A percentile compares a stretch with the other conserved stretches of the same genome.
phyloP scores from a whole-genome alignment of 1,140 invertebrate species.

The Achroia grisella region DNA sequence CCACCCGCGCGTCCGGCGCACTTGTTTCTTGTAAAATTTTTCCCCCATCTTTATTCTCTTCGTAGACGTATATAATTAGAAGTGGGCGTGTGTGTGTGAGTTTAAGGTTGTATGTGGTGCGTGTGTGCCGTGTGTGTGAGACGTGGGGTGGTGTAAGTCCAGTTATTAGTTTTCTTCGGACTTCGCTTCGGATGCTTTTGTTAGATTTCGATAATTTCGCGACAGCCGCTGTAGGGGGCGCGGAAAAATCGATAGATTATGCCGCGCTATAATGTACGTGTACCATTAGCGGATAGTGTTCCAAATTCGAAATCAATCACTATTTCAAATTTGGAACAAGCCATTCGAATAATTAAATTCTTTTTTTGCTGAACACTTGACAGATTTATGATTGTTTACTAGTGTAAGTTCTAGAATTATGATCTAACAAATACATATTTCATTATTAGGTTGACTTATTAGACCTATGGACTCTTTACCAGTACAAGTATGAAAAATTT shows the following conservation, averaged over 20 bases:
- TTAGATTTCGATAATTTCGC: constrained; percentile 71
- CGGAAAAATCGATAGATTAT: constrained; percentile 16
- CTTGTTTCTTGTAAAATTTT: constrained; percentile 71
- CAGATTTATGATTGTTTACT: too few species aligned
- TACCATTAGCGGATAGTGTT: too few species aligned
- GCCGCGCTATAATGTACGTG: too few species aligned
- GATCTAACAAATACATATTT: too few species aligned
- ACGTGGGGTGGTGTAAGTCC: constrained; percentile 28
- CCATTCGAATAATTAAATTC: too few species aligned
- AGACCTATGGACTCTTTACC: too few species aligned
- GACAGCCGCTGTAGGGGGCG: constrained; percentile 36
- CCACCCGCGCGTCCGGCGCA: constrained; percentile 40
- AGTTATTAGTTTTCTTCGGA: constrained; percentile 70
- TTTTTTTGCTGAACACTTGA: too few species aligned
- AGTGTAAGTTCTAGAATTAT: too few species aligned
- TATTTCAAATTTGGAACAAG: too few species aligned
- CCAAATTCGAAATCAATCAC: too few species aligned
- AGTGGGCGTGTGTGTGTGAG: constrained; percentile 24
- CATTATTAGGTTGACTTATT: too few species aligned
- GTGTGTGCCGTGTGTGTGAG: constrained; percentile 17
- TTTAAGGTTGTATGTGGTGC: constrained; percentile 17
- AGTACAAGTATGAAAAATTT: too few species aligned
- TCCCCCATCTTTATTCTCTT: constrained; percentile 71
- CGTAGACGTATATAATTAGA: constrained; percentile 71
- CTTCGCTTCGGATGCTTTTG: constrained; percentile 65